phyloP scores from a whole-genome alignment of 2,888 invertebrate genomes.

The Drosophila tripunctata region DNA sequence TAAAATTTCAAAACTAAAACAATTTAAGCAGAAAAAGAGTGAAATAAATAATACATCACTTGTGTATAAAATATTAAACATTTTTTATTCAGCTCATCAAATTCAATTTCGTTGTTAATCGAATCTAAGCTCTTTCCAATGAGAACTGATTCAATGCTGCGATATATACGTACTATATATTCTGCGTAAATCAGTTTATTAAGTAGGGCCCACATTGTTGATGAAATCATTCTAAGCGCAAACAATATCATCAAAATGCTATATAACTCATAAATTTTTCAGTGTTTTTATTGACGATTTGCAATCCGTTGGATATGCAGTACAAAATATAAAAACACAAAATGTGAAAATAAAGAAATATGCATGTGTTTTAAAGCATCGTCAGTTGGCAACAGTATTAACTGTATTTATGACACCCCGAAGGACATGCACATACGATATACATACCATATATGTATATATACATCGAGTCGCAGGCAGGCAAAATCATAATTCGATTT shows the following conservation, averaged over 20 bases:
- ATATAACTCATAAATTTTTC: slow-evolving; percentile 28
- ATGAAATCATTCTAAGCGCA: background rate
- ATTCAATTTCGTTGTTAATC: no score
- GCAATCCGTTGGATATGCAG: slow-evolving; percentile 25
- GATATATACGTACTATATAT: no score
- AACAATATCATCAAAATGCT: slow-evolving; percentile 7
- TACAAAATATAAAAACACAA: no score
- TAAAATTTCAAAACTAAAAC: no score
- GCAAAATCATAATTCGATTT: slow-evolving; percentile 49
- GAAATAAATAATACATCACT: no score
- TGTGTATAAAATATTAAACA: no score
- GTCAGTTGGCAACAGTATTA: slow-evolving; percentile 9
- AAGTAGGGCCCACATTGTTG: background rate
- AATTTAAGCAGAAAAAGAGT: no score
- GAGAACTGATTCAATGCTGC: no score
- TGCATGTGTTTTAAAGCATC: slow-evolving; percentile 13
- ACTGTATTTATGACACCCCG: slow-evolving; percentile 43
- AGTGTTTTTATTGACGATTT: slow-evolving; percentile 34
- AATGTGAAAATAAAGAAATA: slow-evolving; percentile 2
- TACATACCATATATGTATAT: background rate
- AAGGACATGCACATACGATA: slow-evolving; percentile 5
- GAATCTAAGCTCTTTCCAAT: no score
- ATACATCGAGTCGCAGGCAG: slow-evolving; percentile 2
- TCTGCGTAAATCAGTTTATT: background rate
- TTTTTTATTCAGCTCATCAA: no score